Conservation (phyloP, 1,140 invertebrate genomes). For the Lysiphlebus fabarum region DNA sequence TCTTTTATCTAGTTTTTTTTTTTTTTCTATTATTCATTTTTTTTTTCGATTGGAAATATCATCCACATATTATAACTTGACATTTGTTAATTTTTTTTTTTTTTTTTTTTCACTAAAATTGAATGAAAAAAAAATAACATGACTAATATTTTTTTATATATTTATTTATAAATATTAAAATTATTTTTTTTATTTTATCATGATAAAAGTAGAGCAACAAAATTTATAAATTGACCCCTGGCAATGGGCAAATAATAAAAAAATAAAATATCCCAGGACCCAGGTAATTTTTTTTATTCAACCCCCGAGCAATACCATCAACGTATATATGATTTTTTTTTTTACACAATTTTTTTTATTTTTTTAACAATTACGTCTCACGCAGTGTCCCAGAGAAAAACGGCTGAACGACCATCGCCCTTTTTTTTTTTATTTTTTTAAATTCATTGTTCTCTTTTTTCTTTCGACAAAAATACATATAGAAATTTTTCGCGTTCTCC, state of each 20-base stretch:
- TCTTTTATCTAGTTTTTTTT: too few relatives aligned
- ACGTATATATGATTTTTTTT: background rate
- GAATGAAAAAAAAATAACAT: too few relatives aligned
- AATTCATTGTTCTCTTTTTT: constrained; percentile 13
- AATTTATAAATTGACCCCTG: background rate
- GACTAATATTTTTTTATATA: too few relatives aligned
- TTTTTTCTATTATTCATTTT: too few relatives aligned
- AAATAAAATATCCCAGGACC: constrained; percentile 18
- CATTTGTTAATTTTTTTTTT: background rate
- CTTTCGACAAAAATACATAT: background rate
- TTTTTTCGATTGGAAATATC: too few relatives aligned
- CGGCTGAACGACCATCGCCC: constrained; percentile 12
- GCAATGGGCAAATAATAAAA: background rate
- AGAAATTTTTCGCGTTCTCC: background rate
- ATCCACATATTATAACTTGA: too few relatives aligned
- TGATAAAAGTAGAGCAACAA: constrained; percentile 2
- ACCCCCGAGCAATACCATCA: background rate
- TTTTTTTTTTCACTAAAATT: background rate
- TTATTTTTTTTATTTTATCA: background rate
- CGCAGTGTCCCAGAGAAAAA: constrained; percentile 20
- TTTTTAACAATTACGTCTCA: constrained; percentile 15
- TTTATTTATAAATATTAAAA: too few relatives aligned
- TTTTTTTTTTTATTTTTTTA: constrained; percentile 12
- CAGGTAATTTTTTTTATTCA: constrained; percentile 18
- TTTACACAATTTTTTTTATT: constrained; percentile 9